Evolutionary conservation across 2,113 vertebrate species (phyloP).

Genomic region (Nycticryphes semicollaris): DNA sequence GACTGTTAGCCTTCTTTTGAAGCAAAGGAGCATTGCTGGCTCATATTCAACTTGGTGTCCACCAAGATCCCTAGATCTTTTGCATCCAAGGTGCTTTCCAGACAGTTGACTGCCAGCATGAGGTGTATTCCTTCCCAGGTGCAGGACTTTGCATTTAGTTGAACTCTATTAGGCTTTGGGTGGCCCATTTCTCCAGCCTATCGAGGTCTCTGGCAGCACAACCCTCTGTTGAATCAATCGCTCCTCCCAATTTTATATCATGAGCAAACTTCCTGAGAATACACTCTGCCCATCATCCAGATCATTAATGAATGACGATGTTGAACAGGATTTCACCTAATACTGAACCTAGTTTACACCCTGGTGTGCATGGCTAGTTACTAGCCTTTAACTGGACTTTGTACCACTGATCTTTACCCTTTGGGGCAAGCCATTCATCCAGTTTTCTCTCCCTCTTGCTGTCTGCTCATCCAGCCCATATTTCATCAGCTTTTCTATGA

Average conservation of each 20-base stretch:
- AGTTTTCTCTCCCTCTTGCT: background rate
- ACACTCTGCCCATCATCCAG: background rate
- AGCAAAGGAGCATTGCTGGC: background rate
- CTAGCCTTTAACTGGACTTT: background rate
- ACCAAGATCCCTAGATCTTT: background rate
- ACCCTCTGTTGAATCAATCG: background rate
- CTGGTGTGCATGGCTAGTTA: background rate
- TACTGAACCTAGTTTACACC: background rate
- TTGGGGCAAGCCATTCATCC: background rate
- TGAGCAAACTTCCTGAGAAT: background rate
- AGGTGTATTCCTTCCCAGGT: background rate
- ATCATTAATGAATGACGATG: background rate
- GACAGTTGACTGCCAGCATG: background rate
- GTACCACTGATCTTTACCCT: background rate
- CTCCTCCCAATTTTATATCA: background rate
- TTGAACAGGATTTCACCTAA: background rate
- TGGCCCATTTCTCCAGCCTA: background rate
- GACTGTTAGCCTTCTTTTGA: background rate
- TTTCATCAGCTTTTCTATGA: background rate
- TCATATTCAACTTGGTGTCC: background rate
- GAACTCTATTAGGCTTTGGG: background rate
- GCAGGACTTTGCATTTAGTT: background rate
- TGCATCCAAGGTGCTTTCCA: background rate
- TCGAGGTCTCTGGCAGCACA: background rate
- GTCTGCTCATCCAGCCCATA: background rate